Conservation (phyloP, 2,113 vertebrate species). For the Chlamydotis undulata region DNA sequence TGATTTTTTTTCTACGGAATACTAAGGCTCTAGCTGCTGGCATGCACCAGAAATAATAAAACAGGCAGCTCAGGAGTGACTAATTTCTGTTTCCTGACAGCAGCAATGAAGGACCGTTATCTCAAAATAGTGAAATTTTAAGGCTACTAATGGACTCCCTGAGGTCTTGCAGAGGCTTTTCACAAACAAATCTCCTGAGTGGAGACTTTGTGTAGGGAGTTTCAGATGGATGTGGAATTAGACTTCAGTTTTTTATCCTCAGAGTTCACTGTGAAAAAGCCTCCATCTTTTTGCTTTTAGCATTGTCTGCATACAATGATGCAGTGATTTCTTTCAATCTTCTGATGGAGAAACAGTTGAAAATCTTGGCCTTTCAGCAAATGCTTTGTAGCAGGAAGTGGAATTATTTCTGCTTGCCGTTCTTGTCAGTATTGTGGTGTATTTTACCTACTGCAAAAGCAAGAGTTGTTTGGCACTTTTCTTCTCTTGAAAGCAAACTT, state of each 20-base stretch:
- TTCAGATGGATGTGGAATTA: neutral
- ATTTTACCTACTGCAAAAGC: neutral
- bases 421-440: neutral
- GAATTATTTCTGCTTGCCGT: neutral
- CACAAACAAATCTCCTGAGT: neutral
- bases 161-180: neutral
- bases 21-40: neutral
- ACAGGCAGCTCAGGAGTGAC: neutral
- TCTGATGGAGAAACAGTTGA: neutral
- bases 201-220: neutral
- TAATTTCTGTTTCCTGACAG: neutral
- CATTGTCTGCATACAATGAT: neutral
- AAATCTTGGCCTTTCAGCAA: neutral
- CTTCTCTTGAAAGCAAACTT: neutral
- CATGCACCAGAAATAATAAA: neutral
- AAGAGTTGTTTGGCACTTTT: neutral
- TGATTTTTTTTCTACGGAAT: neutral
- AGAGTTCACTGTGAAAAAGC: neutral
- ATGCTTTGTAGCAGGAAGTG: neutral
- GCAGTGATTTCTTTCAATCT: neutral
- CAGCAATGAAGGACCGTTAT: neutral
- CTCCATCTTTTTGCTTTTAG: neutral
- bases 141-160: neutral
- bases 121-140: neutral
- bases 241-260: neutral